These are phyloP conservation scores for Hirtodrosophila duncani DNA, from an alignment of 2,888 invertebrate genomes.

Conservation along the genomic window DNA sequence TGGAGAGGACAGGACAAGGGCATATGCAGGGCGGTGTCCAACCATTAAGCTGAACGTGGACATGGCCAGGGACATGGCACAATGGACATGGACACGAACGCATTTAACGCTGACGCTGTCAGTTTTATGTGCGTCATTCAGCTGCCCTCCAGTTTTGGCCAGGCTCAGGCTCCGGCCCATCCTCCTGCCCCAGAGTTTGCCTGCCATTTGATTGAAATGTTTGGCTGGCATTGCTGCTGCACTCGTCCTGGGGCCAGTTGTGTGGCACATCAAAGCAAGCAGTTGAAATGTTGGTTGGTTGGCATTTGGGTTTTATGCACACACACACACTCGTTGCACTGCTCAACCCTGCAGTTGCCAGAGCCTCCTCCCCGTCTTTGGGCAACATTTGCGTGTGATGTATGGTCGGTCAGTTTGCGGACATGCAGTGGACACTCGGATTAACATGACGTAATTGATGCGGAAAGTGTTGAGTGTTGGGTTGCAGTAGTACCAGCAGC, in stretches of 20 bases:
- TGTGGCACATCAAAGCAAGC: slow-evolving; percentile 60
- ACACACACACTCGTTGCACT: slow-evolving; percentile 54
- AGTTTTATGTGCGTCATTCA: slow-evolving; percentile 67
- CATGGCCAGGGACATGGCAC: slow-evolving; percentile 33
- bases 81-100: slow-evolving; percentile 49
- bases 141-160: slow-evolving; percentile 20
- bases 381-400: slow-evolving; percentile 57
- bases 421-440: slow-evolving; percentile 76
- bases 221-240: slow-evolving; percentile 61
- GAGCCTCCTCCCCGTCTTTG: neutral
- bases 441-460: slow-evolving; percentile 74
- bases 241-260: slow-evolving; percentile 11
- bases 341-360: neutral
- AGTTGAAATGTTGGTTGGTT: slow-evolving; percentile 58
- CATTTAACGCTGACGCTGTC: slow-evolving; percentile 65
- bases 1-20: slow-evolving; percentile 18
- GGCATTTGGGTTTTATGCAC: slow-evolving; percentile 57
- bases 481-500: slow-evolving; percentile 38
- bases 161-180: slow-evolving; percentile 16
- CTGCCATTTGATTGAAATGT: slow-evolving; percentile 65
- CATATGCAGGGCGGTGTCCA: neutral
- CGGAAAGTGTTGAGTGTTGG: slow-evolving; percentile 74
- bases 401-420: slow-evolving; percentile 77
- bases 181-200: slow-evolving; percentile 1
- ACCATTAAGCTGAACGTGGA: slow-evolving; percentile 17